Percentiles rank a stretch among this genome's conserved stretches.
These are phyloP conservation scores for Diaperis boleti DNA, from an alignment of 2,888 invertebrate genomes.

Conservation along the genomic window DNA sequence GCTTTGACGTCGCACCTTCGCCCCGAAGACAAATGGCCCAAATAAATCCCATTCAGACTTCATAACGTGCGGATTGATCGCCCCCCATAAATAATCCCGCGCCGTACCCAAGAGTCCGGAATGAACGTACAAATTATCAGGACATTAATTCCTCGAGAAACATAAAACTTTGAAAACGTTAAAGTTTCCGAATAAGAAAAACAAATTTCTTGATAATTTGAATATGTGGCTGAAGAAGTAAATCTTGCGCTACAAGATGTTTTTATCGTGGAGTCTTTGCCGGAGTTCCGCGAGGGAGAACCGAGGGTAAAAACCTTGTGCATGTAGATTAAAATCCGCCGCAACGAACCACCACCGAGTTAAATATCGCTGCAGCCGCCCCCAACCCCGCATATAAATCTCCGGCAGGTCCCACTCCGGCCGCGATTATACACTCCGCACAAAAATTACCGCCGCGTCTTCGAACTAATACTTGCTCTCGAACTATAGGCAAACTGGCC, in stretches of 20 bases:
- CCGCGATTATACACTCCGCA: conserved; percentile 66
- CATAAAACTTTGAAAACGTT: conserved; percentile 58
- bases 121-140: conserved; percentile 39
- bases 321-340: conserved; percentile 68
- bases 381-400: conserved; percentile 63
- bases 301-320: conserved; percentile 65
- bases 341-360: conserved; percentile 63
- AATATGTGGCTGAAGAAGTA: conserved; percentile 68
- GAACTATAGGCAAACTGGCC: too few species aligned
- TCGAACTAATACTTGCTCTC: too few species aligned
- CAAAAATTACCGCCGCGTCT: too few species aligned
- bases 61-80: conserved; percentile 26
- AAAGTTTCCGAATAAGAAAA: conserved; percentile 66
- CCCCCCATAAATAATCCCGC: conserved; percentile 23
- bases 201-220: conserved; percentile 70
- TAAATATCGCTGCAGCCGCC: conserved; percentile 65
- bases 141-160: conserved; percentile 51
- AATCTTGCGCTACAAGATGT: conserved; percentile 68
- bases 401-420: conserved; percentile 64
- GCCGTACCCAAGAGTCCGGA: conserved; percentile 16
- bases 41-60: conserved; percentile 23
- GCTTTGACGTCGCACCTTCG: conserved; percentile 11
- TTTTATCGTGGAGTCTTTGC: conserved; percentile 66
- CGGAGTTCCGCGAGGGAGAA: conserved; percentile 62
- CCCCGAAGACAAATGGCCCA: conserved; percentile 18